A percentile compares a stretch with the other conserved stretches of the same genome.
phyloP scores from a whole-genome alignment of 2,888 invertebrate genomes.

The Melieria omissa region DNA sequence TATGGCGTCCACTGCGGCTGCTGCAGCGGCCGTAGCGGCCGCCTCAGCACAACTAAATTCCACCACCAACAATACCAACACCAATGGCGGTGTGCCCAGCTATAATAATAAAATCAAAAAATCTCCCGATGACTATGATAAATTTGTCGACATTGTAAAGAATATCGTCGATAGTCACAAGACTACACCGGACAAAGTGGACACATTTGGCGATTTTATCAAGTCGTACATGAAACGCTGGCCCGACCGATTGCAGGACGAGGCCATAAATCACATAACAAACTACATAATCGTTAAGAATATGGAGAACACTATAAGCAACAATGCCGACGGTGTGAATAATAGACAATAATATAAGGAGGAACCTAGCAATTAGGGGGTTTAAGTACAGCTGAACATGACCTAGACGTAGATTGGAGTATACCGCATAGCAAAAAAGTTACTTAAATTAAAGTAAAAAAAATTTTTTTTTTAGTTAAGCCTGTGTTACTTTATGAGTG shows the following conservation, averaged over 20 bases:
- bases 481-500: background rate
- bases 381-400: constrained; percentile 22
- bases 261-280: constrained; percentile 65
- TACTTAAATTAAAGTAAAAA: background rate
- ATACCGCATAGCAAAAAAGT: background rate
- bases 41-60: constrained; percentile 61
- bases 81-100: constrained; percentile 56
- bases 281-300: constrained; percentile 65
- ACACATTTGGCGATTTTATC: constrained; percentile 63
- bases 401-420: background rate
- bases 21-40: constrained; percentile 64
- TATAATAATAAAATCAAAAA: constrained; percentile 53
- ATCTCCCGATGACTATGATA: constrained; percentile 62
- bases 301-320: constrained; percentile 63
- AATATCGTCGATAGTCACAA: constrained; percentile 65
- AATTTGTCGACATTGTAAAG: constrained; percentile 65
- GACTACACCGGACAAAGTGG: constrained; percentile 62
- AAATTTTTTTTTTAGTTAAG: background rate
- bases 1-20: constrained; percentile 63
- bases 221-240: constrained; percentile 65
- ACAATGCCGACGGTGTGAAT: constrained; percentile 59
- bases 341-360: constrained; percentile 66
- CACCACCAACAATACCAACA: constrained; percentile 55
- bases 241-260: constrained; percentile 64
- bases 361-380: constrained; percentile 49